These are phyloP conservation scores for Paralichthys olivaceus DNA, from an alignment of 2,113 vertebrate species.

Conservation along the genomic window DNA sequence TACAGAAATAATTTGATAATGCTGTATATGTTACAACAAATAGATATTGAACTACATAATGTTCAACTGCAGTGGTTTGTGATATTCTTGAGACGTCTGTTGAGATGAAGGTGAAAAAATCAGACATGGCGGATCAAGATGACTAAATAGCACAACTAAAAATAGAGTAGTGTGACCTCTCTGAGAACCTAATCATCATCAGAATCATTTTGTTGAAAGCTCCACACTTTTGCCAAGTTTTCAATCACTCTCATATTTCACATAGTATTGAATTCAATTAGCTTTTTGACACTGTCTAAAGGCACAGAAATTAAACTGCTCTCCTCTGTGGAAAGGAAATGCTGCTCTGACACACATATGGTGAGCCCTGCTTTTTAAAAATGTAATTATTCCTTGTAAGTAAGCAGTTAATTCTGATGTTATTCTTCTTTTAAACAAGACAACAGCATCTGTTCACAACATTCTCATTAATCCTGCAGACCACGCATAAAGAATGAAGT, in stretches of 20 bases:
- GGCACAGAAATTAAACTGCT: background rate
- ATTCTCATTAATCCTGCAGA: constrained; percentile 42
- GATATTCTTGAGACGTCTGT: background rate
- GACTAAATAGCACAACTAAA: background rate
- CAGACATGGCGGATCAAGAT: background rate
- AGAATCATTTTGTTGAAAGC: background rate
- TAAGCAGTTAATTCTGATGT: constrained; percentile 13
- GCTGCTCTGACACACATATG: background rate
- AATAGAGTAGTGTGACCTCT: background rate
- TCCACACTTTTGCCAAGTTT: background rate
- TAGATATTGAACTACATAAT: too few species aligned
- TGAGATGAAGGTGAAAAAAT: background rate
- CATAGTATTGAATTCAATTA: background rate
- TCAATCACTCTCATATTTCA: background rate
- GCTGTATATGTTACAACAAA: too few species aligned
- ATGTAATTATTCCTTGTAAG: background rate
- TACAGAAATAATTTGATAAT: background rate
- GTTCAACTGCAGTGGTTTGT: background rate
- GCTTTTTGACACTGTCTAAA: background rate
- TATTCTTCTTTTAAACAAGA: constrained; percentile 2
- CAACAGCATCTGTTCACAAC: constrained; percentile 20
- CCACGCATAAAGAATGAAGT: constrained; percentile 36
- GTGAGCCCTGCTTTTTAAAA: background rate
- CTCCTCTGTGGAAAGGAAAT: background rate
- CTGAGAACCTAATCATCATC: background rate